These are phyloP conservation scores for Orthosia gracilis DNA, from an alignment of 2,888 invertebrate genomes.

Conservation along the genomic window DNA sequence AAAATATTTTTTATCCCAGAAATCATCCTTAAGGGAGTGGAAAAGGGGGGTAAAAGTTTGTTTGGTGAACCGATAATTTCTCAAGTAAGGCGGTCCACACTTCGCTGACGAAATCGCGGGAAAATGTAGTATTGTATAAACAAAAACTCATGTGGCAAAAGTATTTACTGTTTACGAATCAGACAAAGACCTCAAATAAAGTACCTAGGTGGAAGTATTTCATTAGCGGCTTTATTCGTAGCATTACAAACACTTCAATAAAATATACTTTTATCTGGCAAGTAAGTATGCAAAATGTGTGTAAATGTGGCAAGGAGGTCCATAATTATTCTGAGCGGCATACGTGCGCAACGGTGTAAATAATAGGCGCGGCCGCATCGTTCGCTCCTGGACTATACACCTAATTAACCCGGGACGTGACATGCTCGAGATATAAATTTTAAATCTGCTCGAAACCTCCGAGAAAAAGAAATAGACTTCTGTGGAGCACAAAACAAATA, in stretches of 20 bases:
- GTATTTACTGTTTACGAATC: conserved; percentile 3
- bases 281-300: conserved; percentile 82
- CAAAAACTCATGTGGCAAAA: not conserved
- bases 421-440: conserved; percentile 87
- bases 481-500: conserved; percentile 51
- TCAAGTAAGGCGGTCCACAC: too few relatives aligned
- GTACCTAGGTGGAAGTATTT: conserved; percentile 30
- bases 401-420: conserved; percentile 88
- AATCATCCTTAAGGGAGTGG: too few relatives aligned
- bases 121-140: not conserved
- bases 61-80: too few relatives aligned
- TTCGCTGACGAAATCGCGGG: too few relatives aligned
- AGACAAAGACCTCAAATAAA: not conserved
- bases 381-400: conserved; percentile 78
- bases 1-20: too few relatives aligned
- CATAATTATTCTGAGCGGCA: conserved; percentile 80
- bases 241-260: conserved; percentile 79
- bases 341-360: conserved; percentile 76
- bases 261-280: conserved; percentile 80
- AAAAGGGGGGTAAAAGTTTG: too few relatives aligned
- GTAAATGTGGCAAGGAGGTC: conserved; percentile 78
- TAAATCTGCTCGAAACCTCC: conserved; percentile 81
- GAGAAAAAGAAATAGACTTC: conserved; percentile 76
- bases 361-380: conserved; percentile 75
- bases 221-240: conserved; percentile 72